Percentiles rank a stretch among this genome's conserved stretches.
These are phyloP conservation scores for Pseudonaja textilis DNA, from an alignment of 2,113 vertebrate species.

Conservation along the genomic window DNA sequence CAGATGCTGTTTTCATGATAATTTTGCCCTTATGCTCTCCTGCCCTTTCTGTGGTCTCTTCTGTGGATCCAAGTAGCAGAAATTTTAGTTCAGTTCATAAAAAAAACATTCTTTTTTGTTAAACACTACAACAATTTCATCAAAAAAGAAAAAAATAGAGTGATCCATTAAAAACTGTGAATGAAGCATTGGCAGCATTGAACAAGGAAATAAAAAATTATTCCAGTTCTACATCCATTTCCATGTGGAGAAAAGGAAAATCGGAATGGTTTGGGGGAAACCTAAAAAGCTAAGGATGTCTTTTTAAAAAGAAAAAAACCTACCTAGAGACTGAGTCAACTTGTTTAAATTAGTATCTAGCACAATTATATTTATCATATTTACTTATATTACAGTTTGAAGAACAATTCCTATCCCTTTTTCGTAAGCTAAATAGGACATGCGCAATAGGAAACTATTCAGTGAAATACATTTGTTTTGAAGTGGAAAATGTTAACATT, in stretches of 20 bases:
- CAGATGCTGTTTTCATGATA: background rate
- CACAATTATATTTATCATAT: background rate
- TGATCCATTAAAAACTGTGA: background rate
- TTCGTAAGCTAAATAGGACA: slow-evolving; percentile 12
- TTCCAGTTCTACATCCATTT: background rate
- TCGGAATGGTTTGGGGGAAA: background rate
- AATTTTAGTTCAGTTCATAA: background rate
- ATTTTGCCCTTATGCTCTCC: background rate
- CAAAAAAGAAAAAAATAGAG: background rate
- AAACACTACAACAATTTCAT: background rate
- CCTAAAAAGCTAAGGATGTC: background rate
- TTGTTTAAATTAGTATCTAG: slow-evolving; percentile 15
- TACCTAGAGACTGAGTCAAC: background rate
- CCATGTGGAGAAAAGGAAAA: background rate
- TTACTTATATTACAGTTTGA: slow-evolving; percentile 22
- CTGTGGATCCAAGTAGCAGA: background rate
- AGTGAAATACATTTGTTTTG: background rate
- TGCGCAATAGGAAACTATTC: slow-evolving; percentile 15
- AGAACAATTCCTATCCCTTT: background rate
- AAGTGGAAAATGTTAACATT: slow-evolving; percentile 36
- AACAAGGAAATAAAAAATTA: background rate
- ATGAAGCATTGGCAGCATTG: background rate
- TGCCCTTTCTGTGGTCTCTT: background rate
- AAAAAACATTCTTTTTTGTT: background rate
- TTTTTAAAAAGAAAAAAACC: background rate